Base-by-base conservation (phyloP, 2,888 invertebrate genomes). In the Oxycera nigricornis region DNA sequence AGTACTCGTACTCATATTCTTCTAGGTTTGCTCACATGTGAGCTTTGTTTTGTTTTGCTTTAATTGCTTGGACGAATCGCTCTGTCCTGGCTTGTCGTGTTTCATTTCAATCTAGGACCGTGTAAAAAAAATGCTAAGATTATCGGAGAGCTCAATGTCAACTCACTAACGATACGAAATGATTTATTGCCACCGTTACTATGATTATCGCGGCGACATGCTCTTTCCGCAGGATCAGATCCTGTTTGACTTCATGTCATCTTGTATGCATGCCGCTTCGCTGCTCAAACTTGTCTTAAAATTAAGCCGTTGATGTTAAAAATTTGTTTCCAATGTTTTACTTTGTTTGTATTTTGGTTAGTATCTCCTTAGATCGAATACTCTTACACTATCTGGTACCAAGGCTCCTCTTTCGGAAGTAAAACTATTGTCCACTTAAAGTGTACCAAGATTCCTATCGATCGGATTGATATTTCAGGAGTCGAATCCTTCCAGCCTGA, bases 161-260 rank as follows among this genome's bases (percentile, higher is more conserved):
- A 55, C 17, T 22, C 55, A 55, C 55, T 55, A 20, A 22, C 3
- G 6, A 3, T 22, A 24, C 24, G 3, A 55, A 55, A 55, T 55
- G 24, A 55, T 55, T 46, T 55, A 55, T 55, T 55, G 55, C 55
- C 55, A 55, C 55, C 55, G 55, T 55, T 24, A 55, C 55, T 55
- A 20, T 14, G 14, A n/a, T 24, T 20, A 6, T 20, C 24, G 20
- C 55, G 55, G 17, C 24, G 55, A 11, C 3, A 3, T 55, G 50
- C 2, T n/a, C 14, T 11, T 9, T 55, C 22, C 24, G 20, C 24
- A 9, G 6, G 14, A 22, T 55, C 22, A 55, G 17, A n/a, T 46
- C 46, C 17, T 46, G 55, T 55, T n/a, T n/a, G n/a, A 55, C 24
- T 55, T 20, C 55, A 22, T 55, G 20, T 20, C 55, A 14, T 4